These are phyloP conservation scores for Drosophila aldrichi DNA, from an alignment of 2,888 invertebrate species.

Conservation along the genomic window DNA sequence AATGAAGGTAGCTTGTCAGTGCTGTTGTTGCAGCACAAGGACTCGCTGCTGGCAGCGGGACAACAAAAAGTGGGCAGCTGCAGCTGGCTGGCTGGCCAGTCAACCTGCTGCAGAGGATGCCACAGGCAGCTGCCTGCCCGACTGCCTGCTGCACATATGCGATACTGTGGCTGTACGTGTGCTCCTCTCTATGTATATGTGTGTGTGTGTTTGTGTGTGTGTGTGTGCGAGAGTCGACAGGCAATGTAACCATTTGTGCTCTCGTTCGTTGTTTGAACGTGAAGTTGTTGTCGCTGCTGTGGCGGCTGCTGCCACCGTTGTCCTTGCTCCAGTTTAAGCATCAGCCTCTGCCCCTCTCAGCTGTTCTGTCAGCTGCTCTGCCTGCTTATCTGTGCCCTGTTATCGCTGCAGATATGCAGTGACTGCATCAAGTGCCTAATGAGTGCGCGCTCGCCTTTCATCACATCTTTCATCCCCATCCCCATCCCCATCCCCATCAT, in stretches of 20 bases:
- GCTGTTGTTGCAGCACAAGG: slow-evolving; percentile 50
- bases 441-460: slow-evolving; percentile 50
- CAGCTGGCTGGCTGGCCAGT: slow-evolving; percentile 57
- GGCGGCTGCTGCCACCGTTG: slow-evolving; percentile 39
- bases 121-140: slow-evolving; percentile 31
- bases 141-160: slow-evolving; percentile 37
- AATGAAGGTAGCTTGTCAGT: slow-evolving; percentile 64
- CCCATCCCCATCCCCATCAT: slow-evolving; percentile 2
- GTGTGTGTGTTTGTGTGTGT: slow-evolving; percentile 1
- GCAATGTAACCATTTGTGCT: slow-evolving; percentile 38
- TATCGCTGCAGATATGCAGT: slow-evolving; percentile 39
- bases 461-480: slow-evolving; percentile 32
- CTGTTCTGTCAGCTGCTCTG: slow-evolving; percentile 44
- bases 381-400: slow-evolving; percentile 57
- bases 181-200: slow-evolving; percentile 5
- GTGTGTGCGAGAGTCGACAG: slow-evolving; percentile 28
- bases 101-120: slow-evolving; percentile 36
- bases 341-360: slow-evolving; percentile 26
- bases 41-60: slow-evolving; percentile 51
- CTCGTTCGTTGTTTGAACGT: slow-evolving; percentile 46
- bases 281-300: slow-evolving; percentile 64
- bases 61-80: slow-evolving; percentile 40
- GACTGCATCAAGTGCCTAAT: slow-evolving; percentile 65
- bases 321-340: slow-evolving; percentile 72
- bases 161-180: background rate